Conservation (phyloP, 2,888 invertebrate genomes). For the Notocelia uddmanniana region DNA sequence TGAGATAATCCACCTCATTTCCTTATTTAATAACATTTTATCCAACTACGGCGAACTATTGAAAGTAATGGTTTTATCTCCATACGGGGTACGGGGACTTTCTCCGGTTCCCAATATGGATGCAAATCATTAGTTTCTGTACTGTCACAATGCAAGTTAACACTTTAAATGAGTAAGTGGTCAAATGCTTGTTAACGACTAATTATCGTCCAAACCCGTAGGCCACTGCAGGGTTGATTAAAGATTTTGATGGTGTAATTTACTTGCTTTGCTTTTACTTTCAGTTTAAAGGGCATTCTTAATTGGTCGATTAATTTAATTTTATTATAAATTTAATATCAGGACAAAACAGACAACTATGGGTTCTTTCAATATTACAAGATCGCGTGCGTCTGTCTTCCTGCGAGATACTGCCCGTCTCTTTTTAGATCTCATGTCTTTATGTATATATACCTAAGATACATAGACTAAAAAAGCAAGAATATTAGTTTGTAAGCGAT, state of each 20-base stretch:
- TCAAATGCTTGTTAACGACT: background rate
- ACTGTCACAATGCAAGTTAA: slow-evolving; percentile 28
- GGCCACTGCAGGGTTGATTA: background rate
- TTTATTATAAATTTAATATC: too few relatives aligned
- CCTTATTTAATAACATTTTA: slow-evolving; percentile 42
- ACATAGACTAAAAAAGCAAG: too few relatives aligned
- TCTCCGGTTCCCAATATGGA: slow-evolving; percentile 40
- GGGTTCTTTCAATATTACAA: too few relatives aligned
- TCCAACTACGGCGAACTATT: slow-evolving; percentile 41
- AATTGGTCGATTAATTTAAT: slow-evolving; percentile 11
- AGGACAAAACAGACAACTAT: too few relatives aligned
- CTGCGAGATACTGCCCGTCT: too few relatives aligned
- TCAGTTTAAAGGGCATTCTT: slow-evolving; percentile 16
- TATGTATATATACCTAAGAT: too few relatives aligned
- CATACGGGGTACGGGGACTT: slow-evolving; percentile 37
- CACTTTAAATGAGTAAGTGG: slow-evolving; percentile 12
- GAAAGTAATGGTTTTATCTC: slow-evolving; percentile 39
- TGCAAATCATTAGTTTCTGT: slow-evolving; percentile 35
- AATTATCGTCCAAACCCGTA: background rate
- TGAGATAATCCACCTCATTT: slow-evolving; percentile 43
- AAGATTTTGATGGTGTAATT: background rate
- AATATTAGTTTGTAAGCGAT: too few relatives aligned
- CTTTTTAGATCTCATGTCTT: too few relatives aligned
- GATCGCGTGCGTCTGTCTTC: too few relatives aligned
- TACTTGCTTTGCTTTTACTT: slow-evolving; percentile 12